Base-by-base conservation (phyloP, 2,113 vertebrate genomes). In the Tilapia sparmanii region DNA sequence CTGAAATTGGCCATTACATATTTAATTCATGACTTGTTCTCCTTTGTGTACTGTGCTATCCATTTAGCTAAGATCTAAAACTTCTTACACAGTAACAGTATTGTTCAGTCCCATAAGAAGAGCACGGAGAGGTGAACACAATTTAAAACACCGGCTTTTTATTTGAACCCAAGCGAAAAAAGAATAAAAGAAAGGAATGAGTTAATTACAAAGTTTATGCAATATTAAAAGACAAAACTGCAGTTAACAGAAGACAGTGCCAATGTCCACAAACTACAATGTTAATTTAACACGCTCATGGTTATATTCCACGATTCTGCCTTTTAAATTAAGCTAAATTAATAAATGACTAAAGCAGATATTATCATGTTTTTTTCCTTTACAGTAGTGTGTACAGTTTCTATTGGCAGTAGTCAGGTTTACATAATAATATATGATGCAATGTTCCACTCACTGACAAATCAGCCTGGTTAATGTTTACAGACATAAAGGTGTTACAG, bases 391-490 rank as follows among this genome's bases (percentile, higher is more conserved):
- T 50, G 35, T 18, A 52, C 1, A 2, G 4, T 82, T 47, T 38
- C 5, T 73, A 16, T 78, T 63, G 54, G 15, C 16, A 83, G 15
- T 10, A 24, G 31, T 66, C 11, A 3, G 2, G 10, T 79, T 86
- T 83, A 82, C 59, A 81, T 76, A 24, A 80, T 68, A 29, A 16
- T 80, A 76, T 31, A n/a, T 87, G 66, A 82, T 35, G 52, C 40
- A 82, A 83, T 26, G 6, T 40, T 42, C 13, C 19, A 66, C 24
- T 26, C n/a, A 10, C 57, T 86, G 68, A 88, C 83, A 80, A 40
- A 68, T 86, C 61, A 47, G 13, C 29, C 87, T 76, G 42, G 90
- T 90, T 91, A 91, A 92, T 92, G 86, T 92, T 94, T 89, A 88
- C 83, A 78, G 22, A 33, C 42, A 53, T 83, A 9, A 81, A 87